These are phyloP conservation scores for Gouania willdenowi DNA, from an alignment of 2,797 vertebrate species.

Conservation along the genomic window DNA sequence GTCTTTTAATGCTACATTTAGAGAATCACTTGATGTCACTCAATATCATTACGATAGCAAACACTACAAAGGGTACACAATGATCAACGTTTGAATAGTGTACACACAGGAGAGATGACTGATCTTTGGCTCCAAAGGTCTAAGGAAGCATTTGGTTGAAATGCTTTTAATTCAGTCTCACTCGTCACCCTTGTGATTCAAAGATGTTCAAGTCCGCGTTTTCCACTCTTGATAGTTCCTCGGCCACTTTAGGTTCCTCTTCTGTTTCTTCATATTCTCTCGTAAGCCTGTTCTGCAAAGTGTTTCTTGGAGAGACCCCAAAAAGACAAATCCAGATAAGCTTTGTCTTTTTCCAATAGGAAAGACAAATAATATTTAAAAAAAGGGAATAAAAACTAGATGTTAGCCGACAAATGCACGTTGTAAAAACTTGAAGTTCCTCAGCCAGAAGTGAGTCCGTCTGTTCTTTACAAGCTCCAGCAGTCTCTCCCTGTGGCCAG, in stretches of 20 bases:
- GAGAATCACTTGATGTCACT: conserved; percentile 48
- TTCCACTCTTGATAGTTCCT: conserved; percentile 50
- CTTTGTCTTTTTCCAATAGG: conserved; percentile 25
- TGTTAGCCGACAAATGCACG: conserved; percentile 13
- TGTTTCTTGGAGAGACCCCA: conserved; percentile 4
- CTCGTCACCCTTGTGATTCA: conserved; percentile 1
- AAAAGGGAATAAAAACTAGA: conserved; percentile 36
- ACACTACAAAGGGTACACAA: conserved; percentile 55
- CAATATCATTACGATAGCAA: conserved; percentile 50
- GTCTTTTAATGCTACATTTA: conserved; percentile 72
- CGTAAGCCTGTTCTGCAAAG: conserved; percentile 18
- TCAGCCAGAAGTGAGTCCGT: conserved; percentile 33
- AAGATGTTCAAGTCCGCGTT: conserved; percentile 6
- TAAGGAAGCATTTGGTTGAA: conserved; percentile 27
- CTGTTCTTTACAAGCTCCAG: conserved; percentile 42
- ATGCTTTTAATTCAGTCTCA: conserved; percentile 6
- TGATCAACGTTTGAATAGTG: conserved; percentile 54
- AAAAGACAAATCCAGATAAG: conserved; percentile 26
- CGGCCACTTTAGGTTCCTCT: conserved; percentile 26
- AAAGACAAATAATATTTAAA: conserved; percentile 28
- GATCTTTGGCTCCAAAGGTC: conserved; percentile 73
- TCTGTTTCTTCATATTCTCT: conserved; percentile 28
- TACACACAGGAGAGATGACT: conserved; percentile 54
- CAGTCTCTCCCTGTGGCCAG: conserved; percentile 67
- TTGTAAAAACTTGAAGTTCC: conserved; percentile 34